Evolutionary conservation across 2,113 vertebrate genomes (phyloP).

Genomic region (Poicephalus meyeri): DNA sequence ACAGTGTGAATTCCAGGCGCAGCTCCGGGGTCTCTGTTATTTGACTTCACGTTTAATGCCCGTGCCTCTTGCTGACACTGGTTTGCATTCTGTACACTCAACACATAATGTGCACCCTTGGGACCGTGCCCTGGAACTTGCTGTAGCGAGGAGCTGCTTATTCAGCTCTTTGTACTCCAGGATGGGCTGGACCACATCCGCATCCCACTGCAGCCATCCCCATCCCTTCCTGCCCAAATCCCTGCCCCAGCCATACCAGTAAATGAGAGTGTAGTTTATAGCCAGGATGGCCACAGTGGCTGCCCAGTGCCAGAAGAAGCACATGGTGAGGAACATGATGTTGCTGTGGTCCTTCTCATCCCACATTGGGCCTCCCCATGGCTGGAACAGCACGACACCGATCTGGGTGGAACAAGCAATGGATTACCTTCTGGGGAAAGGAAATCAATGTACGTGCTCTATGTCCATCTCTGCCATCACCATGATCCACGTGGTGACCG

Average conservation of each 20-base stretch:
- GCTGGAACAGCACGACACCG: slow-evolving; percentile 88
- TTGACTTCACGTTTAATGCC: not conserved
- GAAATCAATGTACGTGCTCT: not conserved
- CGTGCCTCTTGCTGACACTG: not conserved
- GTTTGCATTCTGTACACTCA: not conserved
- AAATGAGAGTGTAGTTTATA: slow-evolving; percentile 69
- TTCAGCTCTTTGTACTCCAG: not conserved
- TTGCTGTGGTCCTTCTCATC: slow-evolving; percentile 78
- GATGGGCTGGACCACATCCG: not conserved
- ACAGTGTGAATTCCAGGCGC: not conserved
- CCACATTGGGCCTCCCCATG: slow-evolving; percentile 79
- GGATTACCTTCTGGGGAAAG: not conserved
- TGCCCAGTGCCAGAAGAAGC: slow-evolving; percentile 94
- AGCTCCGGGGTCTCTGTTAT: not conserved
- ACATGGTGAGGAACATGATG: slow-evolving; percentile 96
- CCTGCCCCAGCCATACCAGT: slow-evolving; percentile 74
- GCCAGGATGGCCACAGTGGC: slow-evolving; percentile 72
- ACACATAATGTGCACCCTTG: not conserved
- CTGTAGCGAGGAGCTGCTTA: not conserved
- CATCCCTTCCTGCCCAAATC: not conserved
- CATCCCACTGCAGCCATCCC: not conserved
- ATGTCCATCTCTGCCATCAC: not conserved
- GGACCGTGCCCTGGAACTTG: not conserved
- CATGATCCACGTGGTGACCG: rapidly evolving
- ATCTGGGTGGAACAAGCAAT: slow-evolving; percentile 76